These are phyloP conservation scores for Diabrotica undecimpunctata DNA, from an alignment of 1,140 invertebrate species.

Conservation along the genomic window DNA sequence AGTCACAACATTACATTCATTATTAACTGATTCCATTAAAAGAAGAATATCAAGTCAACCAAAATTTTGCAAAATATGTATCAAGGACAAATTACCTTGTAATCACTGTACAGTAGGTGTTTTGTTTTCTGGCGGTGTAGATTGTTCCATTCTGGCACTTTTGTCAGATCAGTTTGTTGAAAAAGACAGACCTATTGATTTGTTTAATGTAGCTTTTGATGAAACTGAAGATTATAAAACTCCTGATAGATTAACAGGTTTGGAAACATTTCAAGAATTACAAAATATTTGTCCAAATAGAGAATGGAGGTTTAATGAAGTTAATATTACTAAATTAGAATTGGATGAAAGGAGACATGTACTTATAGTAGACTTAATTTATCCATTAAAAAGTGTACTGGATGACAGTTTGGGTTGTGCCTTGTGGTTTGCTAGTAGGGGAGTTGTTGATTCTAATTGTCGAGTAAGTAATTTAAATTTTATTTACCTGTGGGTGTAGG, in stretches of 20 bases:
- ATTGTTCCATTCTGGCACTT: constrained; percentile 84
- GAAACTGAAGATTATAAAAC: constrained; percentile 58
- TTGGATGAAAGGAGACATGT: constrained; percentile 55
- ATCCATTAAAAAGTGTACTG: constrained; percentile 81
- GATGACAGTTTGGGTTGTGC: constrained; percentile 94
- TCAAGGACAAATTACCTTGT: constrained; percentile 49
- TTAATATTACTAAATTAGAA: constrained; percentile 73
- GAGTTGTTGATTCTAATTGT: constrained; percentile 55
- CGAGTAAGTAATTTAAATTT: constrained; percentile 53
- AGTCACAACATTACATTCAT: constrained; percentile 51
- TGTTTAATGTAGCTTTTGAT: constrained; percentile 97
- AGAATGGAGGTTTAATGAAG: constrained; percentile 57
- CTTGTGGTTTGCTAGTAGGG: constrained; percentile 91
- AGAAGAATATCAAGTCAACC: constrained; percentile 62
- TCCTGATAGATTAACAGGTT: constrained; percentile 78
- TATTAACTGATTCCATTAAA: constrained; percentile 62
- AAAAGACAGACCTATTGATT: constrained; percentile 73
- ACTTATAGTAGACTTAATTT: constrained; percentile 71
- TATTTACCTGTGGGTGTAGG: not conserved
- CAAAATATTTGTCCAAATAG: constrained; percentile 63
- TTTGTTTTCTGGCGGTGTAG: constrained; percentile 93
- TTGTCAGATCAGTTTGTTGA: constrained; percentile 73
- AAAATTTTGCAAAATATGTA: constrained; percentile 63
- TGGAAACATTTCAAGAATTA: constrained; percentile 70
- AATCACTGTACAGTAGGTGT: constrained; percentile 76